Percentiles rank a stretch among this genome's conserved stretches.
Evolutionary conservation across 30 jellyfish, hydroid and myxozoan species (phyloP).

Genomic region (Pseudorhiza aurosa): DNA sequence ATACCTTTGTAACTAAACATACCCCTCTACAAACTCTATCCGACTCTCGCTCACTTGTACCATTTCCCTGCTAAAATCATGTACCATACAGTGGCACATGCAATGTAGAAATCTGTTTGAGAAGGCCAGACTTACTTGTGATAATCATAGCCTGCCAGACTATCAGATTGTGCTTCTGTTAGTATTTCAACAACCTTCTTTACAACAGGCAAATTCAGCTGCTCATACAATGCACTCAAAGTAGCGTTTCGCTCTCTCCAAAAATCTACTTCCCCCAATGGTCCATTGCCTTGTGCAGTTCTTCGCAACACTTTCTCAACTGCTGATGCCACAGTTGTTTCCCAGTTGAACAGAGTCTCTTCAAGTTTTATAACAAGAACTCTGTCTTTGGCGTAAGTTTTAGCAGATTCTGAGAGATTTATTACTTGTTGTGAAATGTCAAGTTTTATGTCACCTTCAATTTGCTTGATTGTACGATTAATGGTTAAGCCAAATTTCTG

Average conservation of each 20-base stretch:
- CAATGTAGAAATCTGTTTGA: too few relatives aligned
- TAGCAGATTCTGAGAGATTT: conserved; percentile 45
- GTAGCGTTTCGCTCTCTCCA: conserved; percentile 98
- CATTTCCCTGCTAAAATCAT: too few relatives aligned
- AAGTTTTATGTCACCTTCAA: conserved; percentile 96
- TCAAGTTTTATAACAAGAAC: conserved; percentile 68
- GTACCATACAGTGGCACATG: too few relatives aligned
- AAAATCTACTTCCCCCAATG: conserved; percentile 93
- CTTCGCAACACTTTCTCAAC: conserved; percentile 81
- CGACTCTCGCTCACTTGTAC: too few relatives aligned
- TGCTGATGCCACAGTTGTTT: conserved; percentile 82
- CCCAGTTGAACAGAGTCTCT: conserved; percentile 84
- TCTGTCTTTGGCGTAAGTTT: conserved; percentile 72
- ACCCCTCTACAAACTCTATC: too few relatives aligned
- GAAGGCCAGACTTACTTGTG: conserved; percentile 83
- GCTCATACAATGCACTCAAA: conserved; percentile 93
- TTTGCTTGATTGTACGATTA: conserved; percentile 85
- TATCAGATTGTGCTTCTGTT: conserved; percentile 82
- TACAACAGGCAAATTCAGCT: conserved; percentile 86
- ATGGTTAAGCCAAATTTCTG: conserved; percentile 85
- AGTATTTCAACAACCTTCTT: conserved; percentile 63
- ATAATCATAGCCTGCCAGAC: conserved; percentile 85
- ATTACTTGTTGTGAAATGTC: conserved; percentile 73
- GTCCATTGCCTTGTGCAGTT: conserved; percentile 91
- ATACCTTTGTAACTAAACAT: too few relatives aligned